phyloP scores from a whole-genome alignment of 2,888 invertebrate species.

The Tinea trinotella region DNA sequence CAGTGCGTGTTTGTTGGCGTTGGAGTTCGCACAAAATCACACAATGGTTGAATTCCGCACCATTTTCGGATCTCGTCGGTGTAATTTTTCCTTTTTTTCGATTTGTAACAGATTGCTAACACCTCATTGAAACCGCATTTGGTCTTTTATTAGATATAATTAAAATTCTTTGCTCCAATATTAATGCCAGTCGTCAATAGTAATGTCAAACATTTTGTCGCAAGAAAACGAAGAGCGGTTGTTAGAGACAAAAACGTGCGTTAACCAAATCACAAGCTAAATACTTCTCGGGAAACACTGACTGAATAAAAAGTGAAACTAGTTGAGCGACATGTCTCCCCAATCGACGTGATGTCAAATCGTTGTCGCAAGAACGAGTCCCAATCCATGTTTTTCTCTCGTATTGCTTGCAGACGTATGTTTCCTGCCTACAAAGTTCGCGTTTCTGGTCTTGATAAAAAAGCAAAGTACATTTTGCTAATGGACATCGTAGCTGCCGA shows the following conservation, averaged over 20 bases:
- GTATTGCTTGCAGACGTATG: conserved; percentile 90
- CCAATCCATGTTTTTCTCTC: conserved; percentile 69
- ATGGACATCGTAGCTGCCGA: conserved; percentile 98
- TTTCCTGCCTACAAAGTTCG: conserved; percentile 98
- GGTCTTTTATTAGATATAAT: conserved; percentile 8
- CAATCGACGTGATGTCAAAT: conserved; percentile 68
- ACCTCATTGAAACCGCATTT: conserved; percentile 35
- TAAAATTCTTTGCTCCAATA: background rate
- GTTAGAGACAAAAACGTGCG: conserved; percentile 3
- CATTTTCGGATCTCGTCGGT: conserved; percentile 46
- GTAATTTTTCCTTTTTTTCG: conserved; percentile 49
- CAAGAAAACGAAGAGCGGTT: background rate
- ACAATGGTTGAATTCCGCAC: conserved; percentile 45
- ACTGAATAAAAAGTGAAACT: conserved; percentile 52
- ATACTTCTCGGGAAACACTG: conserved; percentile 39
- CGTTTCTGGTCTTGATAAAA: conserved; percentile 96
- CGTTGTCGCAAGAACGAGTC: conserved; percentile 64
- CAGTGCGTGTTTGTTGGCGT: conserved; percentile 31
- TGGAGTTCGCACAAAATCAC: conserved; percentile 33
- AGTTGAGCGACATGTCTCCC: conserved; percentile 57
- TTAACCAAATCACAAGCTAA: conserved; percentile 63
- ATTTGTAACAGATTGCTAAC: conserved; percentile 41
- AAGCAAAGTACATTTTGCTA: conserved; percentile 96
- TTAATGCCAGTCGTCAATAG: background rate
- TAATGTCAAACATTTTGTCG: background rate